Percentiles rank a stretch among this genome's conserved stretches.
Evolutionary conservation across 2,113 vertebrate genomes (phyloP).

Genomic region (Ailurus styani): DNA sequence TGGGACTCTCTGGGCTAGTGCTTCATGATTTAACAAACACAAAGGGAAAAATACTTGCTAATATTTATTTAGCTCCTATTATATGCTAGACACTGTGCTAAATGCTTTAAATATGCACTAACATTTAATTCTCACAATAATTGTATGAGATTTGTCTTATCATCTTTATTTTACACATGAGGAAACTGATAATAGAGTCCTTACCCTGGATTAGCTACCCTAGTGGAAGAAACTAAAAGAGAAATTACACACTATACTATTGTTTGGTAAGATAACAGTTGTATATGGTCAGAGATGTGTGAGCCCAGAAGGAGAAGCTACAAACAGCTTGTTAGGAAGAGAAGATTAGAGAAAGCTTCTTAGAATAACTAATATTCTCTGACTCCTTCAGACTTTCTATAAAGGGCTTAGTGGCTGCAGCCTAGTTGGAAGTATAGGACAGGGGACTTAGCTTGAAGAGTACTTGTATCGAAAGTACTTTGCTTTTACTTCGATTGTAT

Average conservation of each 20-base stretch:
- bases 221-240: not conserved
- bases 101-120: conserved; percentile 16
- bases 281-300: not conserved
- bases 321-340: not conserved
- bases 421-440: not conserved
- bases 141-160: not conserved
- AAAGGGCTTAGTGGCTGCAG: not conserved
- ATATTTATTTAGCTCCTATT: not conserved
- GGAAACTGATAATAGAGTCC: not conserved
- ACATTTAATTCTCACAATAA: not conserved
- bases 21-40: not conserved
- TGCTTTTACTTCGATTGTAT: not conserved
- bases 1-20: not conserved
- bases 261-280: not conserved
- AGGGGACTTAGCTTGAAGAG: not conserved
- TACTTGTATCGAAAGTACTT: not conserved
- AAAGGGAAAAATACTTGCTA: not conserved
- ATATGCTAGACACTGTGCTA: not conserved
- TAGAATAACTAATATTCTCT: not conserved
- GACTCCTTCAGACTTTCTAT: conserved; percentile 2
- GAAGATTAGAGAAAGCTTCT: not conserved
- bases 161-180: conserved; percentile 24
- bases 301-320: not conserved
- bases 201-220: not conserved
- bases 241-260: not conserved